Evolutionary conservation across 1,140 invertebrate genomes (phyloP).

Genomic region (Drosophila guanche): DNA sequence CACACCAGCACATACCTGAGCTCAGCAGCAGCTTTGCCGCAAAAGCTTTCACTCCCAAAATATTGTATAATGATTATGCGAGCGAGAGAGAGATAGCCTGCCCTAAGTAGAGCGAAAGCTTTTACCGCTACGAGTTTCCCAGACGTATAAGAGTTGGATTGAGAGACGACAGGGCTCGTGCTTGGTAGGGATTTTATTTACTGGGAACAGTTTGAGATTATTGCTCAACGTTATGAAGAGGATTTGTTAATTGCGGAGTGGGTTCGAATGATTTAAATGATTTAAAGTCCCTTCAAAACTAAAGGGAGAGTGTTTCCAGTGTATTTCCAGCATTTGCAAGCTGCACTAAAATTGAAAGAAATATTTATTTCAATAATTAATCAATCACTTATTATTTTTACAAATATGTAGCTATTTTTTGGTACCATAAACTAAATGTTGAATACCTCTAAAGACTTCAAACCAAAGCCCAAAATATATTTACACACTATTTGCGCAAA

Average conservation of each 20-base stretch:
- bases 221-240: no score
- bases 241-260: not conserved
- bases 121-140: conserved; percentile 4
- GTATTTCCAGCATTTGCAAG: no score
- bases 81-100: not conserved
- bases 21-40: conserved; percentile 18
- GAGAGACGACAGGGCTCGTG: not conserved
- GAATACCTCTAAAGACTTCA: not conserved
- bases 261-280: not conserved
- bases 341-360: no score
- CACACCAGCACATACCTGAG: not conserved
- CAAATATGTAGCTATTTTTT: no score
- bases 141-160: conserved; percentile 27
- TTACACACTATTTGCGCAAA: not conserved
- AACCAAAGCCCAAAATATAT: not conserved
- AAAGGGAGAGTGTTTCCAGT: no score
- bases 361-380: no score
- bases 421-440: no score
- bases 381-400: no score
- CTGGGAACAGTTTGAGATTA: conserved; percentile 30
- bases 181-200: conserved; percentile 18
- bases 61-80: conserved; percentile 31
- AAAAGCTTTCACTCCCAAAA: conserved; percentile 32
- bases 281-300: no score
- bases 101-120: conserved; percentile 28